A percentile compares a stretch with the other conserved stretches of the same genome.
Conservation (phyloP, 2,113 vertebrate species). For the Hippotragus niger region DNA sequence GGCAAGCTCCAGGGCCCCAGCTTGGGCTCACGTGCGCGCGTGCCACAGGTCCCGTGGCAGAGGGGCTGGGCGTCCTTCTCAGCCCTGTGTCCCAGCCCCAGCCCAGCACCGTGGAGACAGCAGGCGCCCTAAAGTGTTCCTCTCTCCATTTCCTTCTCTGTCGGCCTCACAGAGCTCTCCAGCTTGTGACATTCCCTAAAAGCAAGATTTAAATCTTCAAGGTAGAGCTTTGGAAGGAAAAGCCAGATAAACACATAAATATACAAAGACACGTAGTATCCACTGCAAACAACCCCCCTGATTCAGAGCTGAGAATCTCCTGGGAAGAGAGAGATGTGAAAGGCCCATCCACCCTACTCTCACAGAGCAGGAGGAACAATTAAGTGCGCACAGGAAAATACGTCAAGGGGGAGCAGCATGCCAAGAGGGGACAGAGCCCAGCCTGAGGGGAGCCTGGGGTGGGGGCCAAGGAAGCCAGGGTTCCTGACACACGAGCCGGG, state of each 20-base stretch:
- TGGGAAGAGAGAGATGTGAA: neutral
- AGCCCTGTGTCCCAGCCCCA: neutral
- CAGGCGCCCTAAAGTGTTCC: fast-evolving
- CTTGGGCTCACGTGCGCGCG: fast-evolving
- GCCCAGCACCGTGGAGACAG: neutral
- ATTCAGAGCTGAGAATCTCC: neutral
- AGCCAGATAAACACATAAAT: neutral
- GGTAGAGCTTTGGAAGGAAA: neutral
- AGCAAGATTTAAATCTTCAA: neutral
- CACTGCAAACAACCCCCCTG: neutral
- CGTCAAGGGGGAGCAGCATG: fast-evolving
- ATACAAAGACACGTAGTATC: neutral
- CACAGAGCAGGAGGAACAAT: neutral
- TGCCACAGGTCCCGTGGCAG: neutral
- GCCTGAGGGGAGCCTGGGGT: fast-evolving
- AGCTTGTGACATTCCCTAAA: neutral
- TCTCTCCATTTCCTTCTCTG: neutral
- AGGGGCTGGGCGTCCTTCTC: neutral
- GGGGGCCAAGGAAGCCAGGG: neutral
- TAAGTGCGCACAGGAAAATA: neutral
- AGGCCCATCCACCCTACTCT: neutral
- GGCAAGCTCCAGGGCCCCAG: fast-evolving
- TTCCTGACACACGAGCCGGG: neutral
- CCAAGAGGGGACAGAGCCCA: neutral
- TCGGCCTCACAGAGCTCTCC: neutral